Evolutionary conservation across 1,140 invertebrate species (phyloP).

Genomic region (Meloidogyne hapla): DNA sequence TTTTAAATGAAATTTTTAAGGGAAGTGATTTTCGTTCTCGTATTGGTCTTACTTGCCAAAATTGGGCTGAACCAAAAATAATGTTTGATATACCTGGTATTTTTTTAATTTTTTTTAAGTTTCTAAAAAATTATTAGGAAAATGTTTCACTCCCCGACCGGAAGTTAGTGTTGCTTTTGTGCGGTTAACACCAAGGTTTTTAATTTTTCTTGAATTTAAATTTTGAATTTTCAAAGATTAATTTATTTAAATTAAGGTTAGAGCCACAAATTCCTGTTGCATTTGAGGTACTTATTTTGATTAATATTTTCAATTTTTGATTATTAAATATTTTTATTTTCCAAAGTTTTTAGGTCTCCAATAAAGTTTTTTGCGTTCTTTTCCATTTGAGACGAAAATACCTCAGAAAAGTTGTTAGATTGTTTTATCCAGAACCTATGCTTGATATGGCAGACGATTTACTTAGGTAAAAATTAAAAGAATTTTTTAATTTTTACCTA

Average conservation of each 20-base stretch:
- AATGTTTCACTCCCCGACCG: constrained; percentile 85
- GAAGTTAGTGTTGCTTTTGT: constrained; percentile 94
- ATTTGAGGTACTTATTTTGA: constrained; percentile 39
- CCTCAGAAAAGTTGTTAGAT: constrained; percentile 72
- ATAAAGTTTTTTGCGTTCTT: constrained; percentile 82
- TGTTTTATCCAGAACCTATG: constrained; percentile 73
- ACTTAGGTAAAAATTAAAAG: constrained; percentile 64
- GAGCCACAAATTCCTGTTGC: constrained; percentile 72
- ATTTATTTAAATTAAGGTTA: constrained; percentile 47
- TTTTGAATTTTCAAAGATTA: no score
- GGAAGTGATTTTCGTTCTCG: constrained; percentile 82
- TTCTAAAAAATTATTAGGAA: constrained; percentile 67
- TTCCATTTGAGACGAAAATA: constrained; percentile 86
- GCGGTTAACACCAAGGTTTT: constrained; percentile 75
- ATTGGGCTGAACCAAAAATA: constrained; percentile 72
- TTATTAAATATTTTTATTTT: background rate
- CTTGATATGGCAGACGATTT: constrained; percentile 73
- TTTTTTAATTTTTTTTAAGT: constrained; percentile 22
- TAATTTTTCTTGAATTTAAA: background rate
- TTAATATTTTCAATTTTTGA: background rate
- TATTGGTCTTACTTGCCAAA: constrained; percentile 83
- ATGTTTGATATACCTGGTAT: constrained; percentile 83
- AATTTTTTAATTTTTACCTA: no score
- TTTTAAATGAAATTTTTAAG: constrained; percentile 67
- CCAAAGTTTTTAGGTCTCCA: constrained; percentile 70